These are phyloP conservation scores for Hedya salicella DNA, from an alignment of 2,888 invertebrate genomes.

Conservation along the genomic window DNA sequence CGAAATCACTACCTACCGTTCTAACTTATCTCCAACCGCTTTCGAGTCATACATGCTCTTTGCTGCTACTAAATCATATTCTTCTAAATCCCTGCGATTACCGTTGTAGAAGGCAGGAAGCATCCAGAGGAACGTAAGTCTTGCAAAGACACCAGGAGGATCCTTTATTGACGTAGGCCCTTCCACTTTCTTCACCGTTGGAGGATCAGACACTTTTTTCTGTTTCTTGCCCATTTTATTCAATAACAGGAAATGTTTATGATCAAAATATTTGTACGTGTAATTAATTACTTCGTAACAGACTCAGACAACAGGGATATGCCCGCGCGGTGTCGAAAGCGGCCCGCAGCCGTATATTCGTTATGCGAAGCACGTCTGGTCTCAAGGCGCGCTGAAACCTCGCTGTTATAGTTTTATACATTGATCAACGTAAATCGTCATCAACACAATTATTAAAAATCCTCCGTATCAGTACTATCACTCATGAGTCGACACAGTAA, in stretches of 20 bases:
- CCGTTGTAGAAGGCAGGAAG: conserved; percentile 91
- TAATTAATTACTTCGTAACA: conserved; percentile 18
- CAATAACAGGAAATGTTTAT: neutral
- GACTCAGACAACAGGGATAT: neutral
- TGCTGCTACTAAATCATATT: conserved; percentile 90
- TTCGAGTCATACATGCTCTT: conserved; percentile 88
- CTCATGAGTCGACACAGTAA: neutral
- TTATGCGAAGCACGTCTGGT: conserved; percentile 17
- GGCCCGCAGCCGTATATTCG: conserved; percentile 7
- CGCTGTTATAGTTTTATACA: conserved; percentile 12
- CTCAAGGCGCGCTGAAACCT: conserved; percentile 2
- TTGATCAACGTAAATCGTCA: conserved; percentile 16
- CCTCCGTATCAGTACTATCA: conserved; percentile 27
- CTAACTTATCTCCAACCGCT: conserved; percentile 87
- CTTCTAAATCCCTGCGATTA: conserved; percentile 88
- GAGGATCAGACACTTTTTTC: conserved; percentile 49
- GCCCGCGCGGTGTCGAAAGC: neutral
- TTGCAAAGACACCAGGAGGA: conserved; percentile 81
- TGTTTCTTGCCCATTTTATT: conserved; percentile 46
- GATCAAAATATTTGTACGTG: neutral
- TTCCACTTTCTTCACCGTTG: conserved; percentile 44
- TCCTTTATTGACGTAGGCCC: conserved; percentile 54
- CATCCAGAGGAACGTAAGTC: conserved; percentile 90
- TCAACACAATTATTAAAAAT: conserved; percentile 31
- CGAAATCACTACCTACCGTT: conserved; percentile 77